A percentile compares a stretch with the other conserved stretches of the same genome.
These are phyloP conservation scores for Hybognathus amarus DNA, from an alignment of 2,797 vertebrate genomes.

Conservation along the genomic window DNA sequence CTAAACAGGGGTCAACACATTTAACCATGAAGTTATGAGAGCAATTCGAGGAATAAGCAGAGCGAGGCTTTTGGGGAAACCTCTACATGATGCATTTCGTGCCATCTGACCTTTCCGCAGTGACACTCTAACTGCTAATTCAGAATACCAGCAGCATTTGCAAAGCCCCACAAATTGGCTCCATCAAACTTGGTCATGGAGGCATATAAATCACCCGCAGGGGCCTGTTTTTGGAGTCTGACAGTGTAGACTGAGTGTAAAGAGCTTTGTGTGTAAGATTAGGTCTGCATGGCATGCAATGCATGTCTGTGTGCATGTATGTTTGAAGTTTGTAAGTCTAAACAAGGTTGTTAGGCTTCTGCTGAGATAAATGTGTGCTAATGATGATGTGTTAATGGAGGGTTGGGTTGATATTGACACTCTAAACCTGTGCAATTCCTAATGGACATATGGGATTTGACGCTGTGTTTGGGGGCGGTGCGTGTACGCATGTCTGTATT, in stretches of 20 bases:
- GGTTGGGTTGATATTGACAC: slow-evolving; percentile 48
- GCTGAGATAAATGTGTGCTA: slow-evolving; percentile 60
- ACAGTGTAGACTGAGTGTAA: slow-evolving; percentile 3
- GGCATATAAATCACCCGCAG: slow-evolving; percentile 26
- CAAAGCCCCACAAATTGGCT: slow-evolving; percentile 9
- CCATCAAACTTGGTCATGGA: slow-evolving; percentile 34
- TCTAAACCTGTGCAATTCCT: slow-evolving; percentile 37
- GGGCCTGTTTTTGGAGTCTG: slow-evolving; percentile 12
- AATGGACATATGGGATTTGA: slow-evolving; percentile 43
- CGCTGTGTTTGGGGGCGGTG: slow-evolving; percentile 16
- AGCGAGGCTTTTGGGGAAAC: slow-evolving; percentile 40
- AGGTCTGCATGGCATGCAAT: slow-evolving; percentile 21
- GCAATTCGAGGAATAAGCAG: slow-evolving; percentile 57
- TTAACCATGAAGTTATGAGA: slow-evolving; percentile 50
- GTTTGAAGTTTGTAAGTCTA: slow-evolving; percentile 45
- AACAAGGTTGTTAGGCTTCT: slow-evolving; percentile 52
- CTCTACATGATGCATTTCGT: slow-evolving; percentile 44
- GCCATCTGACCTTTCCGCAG: slow-evolving; percentile 49
- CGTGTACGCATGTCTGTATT: background rate
- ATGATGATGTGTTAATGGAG: slow-evolving; percentile 61
- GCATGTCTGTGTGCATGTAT: slow-evolving; percentile 16
- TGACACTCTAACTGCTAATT: slow-evolving; percentile 51
- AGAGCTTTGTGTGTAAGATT: slow-evolving; percentile 32
- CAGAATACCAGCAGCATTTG: slow-evolving; percentile 42
- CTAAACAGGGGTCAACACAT: slow-evolving; percentile 50